Evolutionary conservation across 1,140 invertebrate species (phyloP).

Genomic region (Drosophila sp.): DNA sequence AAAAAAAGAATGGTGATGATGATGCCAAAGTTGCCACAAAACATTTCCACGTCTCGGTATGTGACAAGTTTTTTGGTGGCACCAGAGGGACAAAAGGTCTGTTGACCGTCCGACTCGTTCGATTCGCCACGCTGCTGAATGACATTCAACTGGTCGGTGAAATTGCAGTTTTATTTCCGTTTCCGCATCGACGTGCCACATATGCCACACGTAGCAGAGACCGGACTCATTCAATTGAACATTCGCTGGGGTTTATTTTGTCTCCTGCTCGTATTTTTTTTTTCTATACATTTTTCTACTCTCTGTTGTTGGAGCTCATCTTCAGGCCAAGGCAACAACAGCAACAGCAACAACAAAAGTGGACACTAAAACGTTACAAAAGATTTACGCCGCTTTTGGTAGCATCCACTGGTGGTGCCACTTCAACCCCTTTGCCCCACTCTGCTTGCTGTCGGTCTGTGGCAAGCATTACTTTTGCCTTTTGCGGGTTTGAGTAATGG

Average conservation of each 20-base stretch:
- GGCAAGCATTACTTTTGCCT: slow-evolving; percentile 62
- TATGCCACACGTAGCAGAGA: slow-evolving; percentile 33
- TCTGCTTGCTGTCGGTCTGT: slow-evolving; percentile 4
- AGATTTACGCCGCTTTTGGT: slow-evolving; percentile 68
- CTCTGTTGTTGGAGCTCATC: slow-evolving; percentile 21
- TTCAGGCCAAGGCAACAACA: slow-evolving; percentile 23
- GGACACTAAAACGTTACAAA: slow-evolving; percentile 70
- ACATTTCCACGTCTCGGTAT: slow-evolving; percentile 40
- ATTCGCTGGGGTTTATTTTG: background rate
- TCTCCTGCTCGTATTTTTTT: background rate
- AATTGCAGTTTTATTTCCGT: slow-evolving; percentile 78
- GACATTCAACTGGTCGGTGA: slow-evolving; percentile 72
- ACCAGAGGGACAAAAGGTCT: slow-evolving; percentile 30
- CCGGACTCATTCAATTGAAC: slow-evolving; percentile 45
- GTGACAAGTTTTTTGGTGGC: background rate
- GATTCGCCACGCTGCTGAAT: slow-evolving; percentile 70
- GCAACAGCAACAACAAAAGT: slow-evolving; percentile 38
- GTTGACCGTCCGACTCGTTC: slow-evolving; percentile 17
- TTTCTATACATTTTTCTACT: slow-evolving; percentile 1
- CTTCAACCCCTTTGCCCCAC: background rate
- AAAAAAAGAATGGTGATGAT: background rate
- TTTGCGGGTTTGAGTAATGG: slow-evolving; percentile 78
- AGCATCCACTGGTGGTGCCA: background rate
- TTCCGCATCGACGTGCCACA: slow-evolving; percentile 57
- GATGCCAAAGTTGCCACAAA: slow-evolving; percentile 52